Conservation (phyloP, 2,888 invertebrate genomes). For the Pristionchus arcanus region DNA sequence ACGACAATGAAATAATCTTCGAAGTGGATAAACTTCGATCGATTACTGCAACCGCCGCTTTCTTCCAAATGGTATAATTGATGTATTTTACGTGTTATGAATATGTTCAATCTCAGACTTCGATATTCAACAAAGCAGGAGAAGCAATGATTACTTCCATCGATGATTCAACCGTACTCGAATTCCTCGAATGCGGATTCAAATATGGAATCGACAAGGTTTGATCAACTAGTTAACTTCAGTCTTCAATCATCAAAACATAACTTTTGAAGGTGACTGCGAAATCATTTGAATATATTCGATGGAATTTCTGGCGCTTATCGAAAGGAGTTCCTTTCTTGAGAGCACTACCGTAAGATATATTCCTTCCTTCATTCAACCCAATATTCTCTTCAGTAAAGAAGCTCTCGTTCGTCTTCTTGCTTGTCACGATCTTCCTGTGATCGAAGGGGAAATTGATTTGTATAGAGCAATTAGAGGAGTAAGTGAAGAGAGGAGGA, state of each 20-base stretch:
- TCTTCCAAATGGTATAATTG: constrained; percentile 65
- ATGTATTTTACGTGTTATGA: not conserved
- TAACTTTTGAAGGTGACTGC: constrained; percentile 18
- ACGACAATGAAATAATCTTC: constrained; percentile 73
- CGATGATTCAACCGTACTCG: constrained; percentile 36
- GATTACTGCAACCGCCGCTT: constrained; percentile 69
- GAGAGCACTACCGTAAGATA: constrained; percentile 58
- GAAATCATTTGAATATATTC: constrained; percentile 56
- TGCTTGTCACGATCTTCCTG: constrained; percentile 64
- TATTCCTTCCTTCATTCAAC: not conserved
- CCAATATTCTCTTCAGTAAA: constrained; percentile 56
- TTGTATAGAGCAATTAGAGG: constrained; percentile 66
- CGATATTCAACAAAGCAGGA: not conserved
- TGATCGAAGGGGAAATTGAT: constrained; percentile 73
- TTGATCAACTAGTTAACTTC: not conserved
- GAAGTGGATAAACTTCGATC: constrained; percentile 67
- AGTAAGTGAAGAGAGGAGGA: constrained; percentile 58
- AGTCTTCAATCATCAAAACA: not conserved
- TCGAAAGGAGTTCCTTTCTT: constrained; percentile 61
- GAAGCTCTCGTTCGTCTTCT: constrained; percentile 60
- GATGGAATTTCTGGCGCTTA: constrained; percentile 66
- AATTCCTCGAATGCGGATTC: constrained; percentile 39
- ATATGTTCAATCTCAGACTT: not conserved
- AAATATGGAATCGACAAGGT: constrained; percentile 45
- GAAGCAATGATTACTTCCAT: constrained; percentile 38